Evolutionary conservation across 2,113 vertebrate genomes (phyloP).

Genomic region (Perccottus glenii): DNA sequence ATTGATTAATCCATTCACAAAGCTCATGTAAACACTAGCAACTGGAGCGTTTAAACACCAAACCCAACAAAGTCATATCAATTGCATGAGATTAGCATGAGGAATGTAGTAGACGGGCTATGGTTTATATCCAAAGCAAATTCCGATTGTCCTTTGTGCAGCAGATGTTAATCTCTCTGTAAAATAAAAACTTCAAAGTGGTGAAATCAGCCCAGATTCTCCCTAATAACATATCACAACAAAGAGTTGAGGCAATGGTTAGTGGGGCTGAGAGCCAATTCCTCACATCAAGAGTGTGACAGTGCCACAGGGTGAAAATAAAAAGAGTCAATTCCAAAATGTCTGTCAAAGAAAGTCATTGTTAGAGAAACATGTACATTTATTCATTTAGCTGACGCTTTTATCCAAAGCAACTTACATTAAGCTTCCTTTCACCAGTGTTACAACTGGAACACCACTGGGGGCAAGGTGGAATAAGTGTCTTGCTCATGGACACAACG

Average conservation of each 20-base stretch:
- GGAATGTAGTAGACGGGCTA: neutral
- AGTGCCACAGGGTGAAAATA: constrained; percentile 8
- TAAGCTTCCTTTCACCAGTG: too few species aligned
- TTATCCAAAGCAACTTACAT: too few species aligned
- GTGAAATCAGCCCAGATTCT: too few species aligned
- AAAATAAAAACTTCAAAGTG: neutral
- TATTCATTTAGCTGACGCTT: too few species aligned
- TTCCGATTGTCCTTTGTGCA: constrained; percentile 21
- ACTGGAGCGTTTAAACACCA: constrained; percentile 8
- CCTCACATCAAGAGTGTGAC: constrained; percentile 18
- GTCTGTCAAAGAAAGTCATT: constrained; percentile 16
- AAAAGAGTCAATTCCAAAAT: constrained; percentile 15
- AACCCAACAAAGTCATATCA: neutral
- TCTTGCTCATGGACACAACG: too few species aligned
- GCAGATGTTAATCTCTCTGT: constrained; percentile 36
- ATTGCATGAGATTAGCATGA: neutral
- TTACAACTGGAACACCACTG: too few species aligned
- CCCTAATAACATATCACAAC: too few species aligned
- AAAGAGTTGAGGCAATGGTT: constrained; percentile 1
- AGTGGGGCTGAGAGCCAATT: constrained; percentile 12
- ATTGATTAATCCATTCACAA: constrained; percentile 20
- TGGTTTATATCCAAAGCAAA: neutral
- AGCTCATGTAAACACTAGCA: constrained; percentile 25
- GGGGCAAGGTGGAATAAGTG: too few species aligned
- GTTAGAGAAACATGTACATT: constrained; percentile 15